A percentile compares a stretch with the other conserved stretches of the same genome.
phyloP scores from a whole-genome alignment of 2,888 invertebrate genomes.

The Globia sparganii region DNA sequence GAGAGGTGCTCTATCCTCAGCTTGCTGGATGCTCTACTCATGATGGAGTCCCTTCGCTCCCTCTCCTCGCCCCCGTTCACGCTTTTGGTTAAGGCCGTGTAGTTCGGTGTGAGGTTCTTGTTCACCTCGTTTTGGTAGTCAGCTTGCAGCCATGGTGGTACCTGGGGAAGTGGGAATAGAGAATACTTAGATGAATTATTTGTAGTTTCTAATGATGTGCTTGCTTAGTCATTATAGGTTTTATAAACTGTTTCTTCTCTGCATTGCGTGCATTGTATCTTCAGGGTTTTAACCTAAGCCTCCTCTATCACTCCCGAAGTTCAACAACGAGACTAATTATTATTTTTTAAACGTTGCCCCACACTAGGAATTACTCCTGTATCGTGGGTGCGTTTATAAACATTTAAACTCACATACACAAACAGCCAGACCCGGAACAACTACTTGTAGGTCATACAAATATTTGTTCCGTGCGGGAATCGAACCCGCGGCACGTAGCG shows the following conservation, averaged over 20 bases:
- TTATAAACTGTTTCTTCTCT: not conserved
- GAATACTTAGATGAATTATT: conserved; percentile 68
- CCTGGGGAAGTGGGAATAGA: conserved; percentile 88
- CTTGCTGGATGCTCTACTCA: conserved; percentile 87
- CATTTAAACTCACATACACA: too few species aligned
- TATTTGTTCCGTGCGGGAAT: too few species aligned
- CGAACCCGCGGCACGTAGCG: too few species aligned
- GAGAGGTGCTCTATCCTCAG: conserved; percentile 86
- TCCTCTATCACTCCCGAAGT: not conserved
- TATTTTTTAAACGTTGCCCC: too few species aligned
- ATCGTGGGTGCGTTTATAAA: too few species aligned
- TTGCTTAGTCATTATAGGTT: not conserved
- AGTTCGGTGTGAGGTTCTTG: conserved; percentile 88
- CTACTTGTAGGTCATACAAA: too few species aligned
- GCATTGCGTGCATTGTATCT: not conserved
- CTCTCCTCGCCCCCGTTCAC: conserved; percentile 83
- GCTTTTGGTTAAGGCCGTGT: conserved; percentile 84
- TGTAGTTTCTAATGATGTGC: not conserved
- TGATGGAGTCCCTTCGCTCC: conserved; percentile 85
- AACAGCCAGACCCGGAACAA: too few species aligned
- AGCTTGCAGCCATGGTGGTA: conserved; percentile 94
- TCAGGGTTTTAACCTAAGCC: too few species aligned
- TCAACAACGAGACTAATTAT: not conserved
- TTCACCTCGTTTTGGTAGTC: conserved; percentile 90
- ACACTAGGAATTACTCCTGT: too few species aligned